Percentiles rank a stretch among this genome's conserved stretches.
phyloP scores from a whole-genome alignment of 2,888 invertebrate genomes.

The Melieria picta region DNA sequence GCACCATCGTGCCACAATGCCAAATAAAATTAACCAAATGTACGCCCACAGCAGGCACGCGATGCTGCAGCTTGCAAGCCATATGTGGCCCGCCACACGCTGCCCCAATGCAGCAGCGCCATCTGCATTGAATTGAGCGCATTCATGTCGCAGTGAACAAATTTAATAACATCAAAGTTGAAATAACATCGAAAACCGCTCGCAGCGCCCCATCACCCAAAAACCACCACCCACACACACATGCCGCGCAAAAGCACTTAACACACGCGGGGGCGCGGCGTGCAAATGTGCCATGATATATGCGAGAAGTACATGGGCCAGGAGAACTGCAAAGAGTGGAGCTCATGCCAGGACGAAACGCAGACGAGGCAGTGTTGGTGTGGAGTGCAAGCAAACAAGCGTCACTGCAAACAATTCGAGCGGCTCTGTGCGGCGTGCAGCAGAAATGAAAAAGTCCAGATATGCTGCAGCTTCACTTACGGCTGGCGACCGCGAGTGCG shows the following conservation, averaged over 20 bases:
- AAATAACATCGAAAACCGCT: neutral
- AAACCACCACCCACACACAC: neutral
- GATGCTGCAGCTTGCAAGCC: neutral
- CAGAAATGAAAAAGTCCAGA: too few relatives aligned
- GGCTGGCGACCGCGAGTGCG: neutral
- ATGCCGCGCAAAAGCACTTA: neutral
- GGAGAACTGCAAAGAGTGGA: neutral
- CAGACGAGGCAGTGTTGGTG: neutral
- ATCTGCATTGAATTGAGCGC: neutral
- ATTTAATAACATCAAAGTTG: constrained; percentile 3
- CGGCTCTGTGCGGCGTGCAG: too few relatives aligned
- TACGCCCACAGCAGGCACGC: neutral
- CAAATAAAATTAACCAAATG: neutral
- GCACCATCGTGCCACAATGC: neutral
- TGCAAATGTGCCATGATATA: neutral
- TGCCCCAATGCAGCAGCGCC: neutral
- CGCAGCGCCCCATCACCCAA: too few relatives aligned
- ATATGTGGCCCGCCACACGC: too few relatives aligned
- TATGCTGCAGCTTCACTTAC: too few relatives aligned
- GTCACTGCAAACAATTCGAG: too few relatives aligned
- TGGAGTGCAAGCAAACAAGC: neutral
- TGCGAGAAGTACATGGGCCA: neutral
- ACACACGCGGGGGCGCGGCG: neutral
- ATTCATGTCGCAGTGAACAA: constrained; percentile 1
- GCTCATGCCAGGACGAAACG: neutral